These are phyloP conservation scores for Mastomys natalensis DNA, from an alignment of 2,113 vertebrate genomes.

Conservation along the genomic window DNA sequence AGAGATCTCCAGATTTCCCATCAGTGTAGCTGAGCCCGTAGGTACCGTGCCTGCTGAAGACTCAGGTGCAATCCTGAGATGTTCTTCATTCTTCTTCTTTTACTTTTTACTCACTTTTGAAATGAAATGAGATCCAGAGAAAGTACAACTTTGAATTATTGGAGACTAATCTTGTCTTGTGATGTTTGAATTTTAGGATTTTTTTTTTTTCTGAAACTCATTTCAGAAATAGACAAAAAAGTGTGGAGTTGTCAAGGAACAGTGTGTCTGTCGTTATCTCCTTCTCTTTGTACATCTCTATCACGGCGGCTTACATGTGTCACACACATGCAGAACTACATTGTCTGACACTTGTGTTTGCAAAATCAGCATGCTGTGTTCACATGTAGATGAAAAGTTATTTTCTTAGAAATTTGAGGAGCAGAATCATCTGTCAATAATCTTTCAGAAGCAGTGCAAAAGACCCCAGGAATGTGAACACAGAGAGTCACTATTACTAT, in stretches of 20 bases:
- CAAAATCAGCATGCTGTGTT: conserved; percentile 48
- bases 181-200: conserved; percentile 46
- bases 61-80: background rate
- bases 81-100: background rate
- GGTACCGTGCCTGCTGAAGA: background rate
- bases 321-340: background rate
- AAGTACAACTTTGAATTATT: background rate
- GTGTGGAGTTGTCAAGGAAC: background rate
- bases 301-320: background rate
- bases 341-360: conserved; percentile 45
- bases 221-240: conserved; percentile 4
- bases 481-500: conserved; percentile 35
- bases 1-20: background rate
- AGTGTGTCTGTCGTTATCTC: background rate
- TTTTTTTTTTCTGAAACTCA: conserved; percentile 23
- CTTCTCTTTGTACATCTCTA: background rate
- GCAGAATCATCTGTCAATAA: conserved; percentile 72
- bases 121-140: background rate
- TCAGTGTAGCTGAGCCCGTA: background rate
- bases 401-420: conserved; percentile 78
- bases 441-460: conserved; percentile 46
- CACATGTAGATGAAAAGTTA: conserved; percentile 46
- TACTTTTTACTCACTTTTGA: background rate
- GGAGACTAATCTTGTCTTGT: conserved; percentile 26
- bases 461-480: conserved; percentile 51